Conservation (phyloP, 2,888 invertebrate species). For the Andricus quercusramuli region DNA sequence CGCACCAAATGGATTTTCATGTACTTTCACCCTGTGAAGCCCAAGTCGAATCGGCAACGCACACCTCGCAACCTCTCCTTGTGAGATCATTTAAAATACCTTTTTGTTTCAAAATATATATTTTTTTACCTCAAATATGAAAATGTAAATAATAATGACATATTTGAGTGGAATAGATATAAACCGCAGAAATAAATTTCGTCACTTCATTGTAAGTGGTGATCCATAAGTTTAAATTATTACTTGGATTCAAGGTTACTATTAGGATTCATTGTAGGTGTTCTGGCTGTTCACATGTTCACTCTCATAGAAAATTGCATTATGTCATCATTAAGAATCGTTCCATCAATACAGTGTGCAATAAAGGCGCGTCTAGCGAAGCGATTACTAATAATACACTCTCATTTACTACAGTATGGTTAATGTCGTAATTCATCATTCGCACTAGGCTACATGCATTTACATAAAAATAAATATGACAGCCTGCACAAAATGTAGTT, state of each 20-base stretch:
- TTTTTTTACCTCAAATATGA: too few relatives aligned
- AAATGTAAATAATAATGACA: too few relatives aligned
- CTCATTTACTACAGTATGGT: conserved; percentile 2
- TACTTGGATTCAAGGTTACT: neutral
- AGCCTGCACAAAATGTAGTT: neutral
- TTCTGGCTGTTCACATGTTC: neutral
- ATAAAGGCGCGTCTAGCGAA: conserved; percentile 14
- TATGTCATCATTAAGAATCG: conserved; percentile 30
- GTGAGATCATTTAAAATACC: too few relatives aligned
- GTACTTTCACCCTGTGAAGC: too few relatives aligned
- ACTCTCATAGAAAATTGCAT: conserved; percentile 25
- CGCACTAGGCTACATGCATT: neutral
- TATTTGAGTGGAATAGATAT: too few relatives aligned
- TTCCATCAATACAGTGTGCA: conserved; percentile 26
- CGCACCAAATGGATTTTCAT: too few relatives aligned
- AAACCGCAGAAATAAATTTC: too few relatives aligned
- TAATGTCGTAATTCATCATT: conserved; percentile 9
- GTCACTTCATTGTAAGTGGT: too few relatives aligned
- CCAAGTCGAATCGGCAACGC: too few relatives aligned
- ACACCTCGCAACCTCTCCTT: too few relatives aligned
- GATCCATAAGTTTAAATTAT: too few relatives aligned
- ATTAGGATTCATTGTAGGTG: neutral
- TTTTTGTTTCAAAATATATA: too few relatives aligned
- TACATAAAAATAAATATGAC: neutral
- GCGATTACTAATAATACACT: conserved; percentile 36